These are phyloP conservation scores for Conops quadrifasciatus DNA, from an alignment of 2,888 invertebrate genomes.

Conservation along the genomic window DNA sequence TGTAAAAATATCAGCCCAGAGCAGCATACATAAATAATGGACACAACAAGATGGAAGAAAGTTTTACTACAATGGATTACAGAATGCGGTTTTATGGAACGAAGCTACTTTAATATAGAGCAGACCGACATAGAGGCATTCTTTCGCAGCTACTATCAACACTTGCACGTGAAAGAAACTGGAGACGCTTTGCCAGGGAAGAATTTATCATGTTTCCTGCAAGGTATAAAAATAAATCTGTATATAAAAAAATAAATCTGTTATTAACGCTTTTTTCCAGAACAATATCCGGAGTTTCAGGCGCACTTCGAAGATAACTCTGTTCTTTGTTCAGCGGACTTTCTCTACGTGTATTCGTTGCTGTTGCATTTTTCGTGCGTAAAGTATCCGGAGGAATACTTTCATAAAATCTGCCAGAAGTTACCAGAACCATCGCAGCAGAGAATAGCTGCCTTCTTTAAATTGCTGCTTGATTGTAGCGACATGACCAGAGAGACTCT, in stretches of 20 bases:
- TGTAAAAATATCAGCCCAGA: not conserved
- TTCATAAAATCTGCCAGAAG: slow-evolving; percentile 58
- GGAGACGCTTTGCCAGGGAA: not conserved
- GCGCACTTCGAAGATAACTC: slow-evolving; percentile 50
- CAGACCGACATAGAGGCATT: slow-evolving; percentile 59
- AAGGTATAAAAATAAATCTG: slow-evolving; percentile 46
- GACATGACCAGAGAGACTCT: slow-evolving; percentile 50
- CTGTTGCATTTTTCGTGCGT: slow-evolving; percentile 62
- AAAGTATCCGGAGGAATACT: slow-evolving; percentile 51
- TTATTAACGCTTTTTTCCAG: slow-evolving; percentile 42
- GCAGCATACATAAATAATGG: slow-evolving; percentile 43
- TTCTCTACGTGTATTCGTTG: slow-evolving; percentile 59
- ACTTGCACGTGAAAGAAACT: slow-evolving; percentile 12
- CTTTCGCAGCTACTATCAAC: slow-evolving; percentile 47
- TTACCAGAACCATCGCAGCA: slow-evolving; percentile 53
- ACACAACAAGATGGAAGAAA: slow-evolving; percentile 52
- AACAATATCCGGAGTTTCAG: slow-evolving; percentile 55
- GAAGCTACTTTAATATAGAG: slow-evolving; percentile 52
- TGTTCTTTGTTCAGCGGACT: slow-evolving; percentile 52
- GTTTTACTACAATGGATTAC: slow-evolving; percentile 55
- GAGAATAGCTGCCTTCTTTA: slow-evolving; percentile 55
- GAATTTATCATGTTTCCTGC: slow-evolving; percentile 50
- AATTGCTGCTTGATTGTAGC: slow-evolving; percentile 48
- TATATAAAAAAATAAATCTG: not conserved
- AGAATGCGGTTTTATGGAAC: slow-evolving; percentile 52